Percentiles rank a stretch among this genome's conserved stretches.
These are phyloP conservation scores for Tachypleus tridentatus DNA, from an alignment of 1,140 invertebrate genomes.

Conservation along the genomic window DNA sequence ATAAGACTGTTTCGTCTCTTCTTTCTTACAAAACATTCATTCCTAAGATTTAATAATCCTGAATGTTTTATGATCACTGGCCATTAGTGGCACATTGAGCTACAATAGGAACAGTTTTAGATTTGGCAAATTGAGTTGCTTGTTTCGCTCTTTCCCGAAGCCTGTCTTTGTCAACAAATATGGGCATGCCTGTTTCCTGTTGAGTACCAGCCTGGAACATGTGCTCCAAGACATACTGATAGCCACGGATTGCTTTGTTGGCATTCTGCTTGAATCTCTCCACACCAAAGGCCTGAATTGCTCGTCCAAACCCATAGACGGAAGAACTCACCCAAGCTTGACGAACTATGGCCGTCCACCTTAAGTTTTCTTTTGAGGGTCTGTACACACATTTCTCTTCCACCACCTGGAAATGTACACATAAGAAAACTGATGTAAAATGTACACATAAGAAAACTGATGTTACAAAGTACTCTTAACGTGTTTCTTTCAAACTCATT, in stretches of 20 bases:
- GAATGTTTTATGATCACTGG: no score
- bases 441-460: constrained; percentile 23
- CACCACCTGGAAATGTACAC: constrained; percentile 49
- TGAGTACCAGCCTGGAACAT: constrained; percentile 19
- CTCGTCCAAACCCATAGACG: constrained; percentile 67
- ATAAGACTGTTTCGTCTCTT: no score
- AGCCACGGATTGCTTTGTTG: constrained; percentile 60
- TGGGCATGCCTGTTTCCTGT: constrained; percentile 34
- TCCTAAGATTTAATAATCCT: no score
- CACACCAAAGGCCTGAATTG: constrained; percentile 74
- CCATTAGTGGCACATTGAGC: background rate
- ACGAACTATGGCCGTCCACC: constrained; percentile 59
- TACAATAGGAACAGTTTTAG: constrained; percentile 43
- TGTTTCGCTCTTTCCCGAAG: constrained; percentile 49
- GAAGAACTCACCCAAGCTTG: constrained; percentile 70
- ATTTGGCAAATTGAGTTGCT: constrained; percentile 60
- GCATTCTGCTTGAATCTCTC: constrained; percentile 79
- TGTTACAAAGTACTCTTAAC: background rate
- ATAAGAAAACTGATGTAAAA: background rate
- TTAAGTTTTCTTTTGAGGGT: constrained; percentile 50
- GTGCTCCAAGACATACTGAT: constrained; percentile 57
- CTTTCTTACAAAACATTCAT: no score
- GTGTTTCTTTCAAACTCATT: no score
- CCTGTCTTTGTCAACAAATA: constrained; percentile 51
- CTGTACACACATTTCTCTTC: constrained; percentile 77